These are phyloP conservation scores for Campylomormyrus numenius DNA, from an alignment of 2,113 vertebrate genomes.

Conservation along the genomic window DNA sequence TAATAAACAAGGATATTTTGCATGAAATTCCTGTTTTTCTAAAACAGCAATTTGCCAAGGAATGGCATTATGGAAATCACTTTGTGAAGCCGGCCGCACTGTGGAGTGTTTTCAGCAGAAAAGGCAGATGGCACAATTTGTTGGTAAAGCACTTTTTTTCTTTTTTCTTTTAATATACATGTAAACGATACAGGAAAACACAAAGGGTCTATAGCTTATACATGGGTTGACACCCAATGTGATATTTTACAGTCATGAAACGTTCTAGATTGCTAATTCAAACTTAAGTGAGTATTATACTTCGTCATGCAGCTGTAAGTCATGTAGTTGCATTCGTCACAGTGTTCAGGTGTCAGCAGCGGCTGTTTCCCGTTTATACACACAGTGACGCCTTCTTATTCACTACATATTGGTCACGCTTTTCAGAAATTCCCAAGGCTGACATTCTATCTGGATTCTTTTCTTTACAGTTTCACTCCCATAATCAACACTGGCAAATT, in stretches of 20 bases:
- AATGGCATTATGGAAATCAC: conserved; percentile 17
- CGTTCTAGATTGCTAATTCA: not conserved
- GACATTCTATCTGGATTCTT: not conserved
- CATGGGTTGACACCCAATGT: not conserved
- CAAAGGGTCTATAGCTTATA: not conserved
- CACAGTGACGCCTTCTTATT: not conserved
- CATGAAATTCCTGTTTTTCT: conserved; percentile 37
- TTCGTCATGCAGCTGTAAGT: not conserved
- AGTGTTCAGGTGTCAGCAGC: not conserved
- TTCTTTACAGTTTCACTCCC: not conserved
- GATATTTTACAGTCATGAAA: not conserved
- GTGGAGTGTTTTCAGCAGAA: conserved; percentile 8
- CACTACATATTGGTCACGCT: not conserved
- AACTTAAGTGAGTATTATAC: not conserved
- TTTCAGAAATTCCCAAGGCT: not conserved
- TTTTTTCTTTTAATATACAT: not conserved
- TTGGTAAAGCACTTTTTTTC: not conserved
- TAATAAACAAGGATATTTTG: conserved; percentile 51
- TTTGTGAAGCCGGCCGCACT: not conserved
- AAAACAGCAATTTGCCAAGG: conserved; percentile 25
- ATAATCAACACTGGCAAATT: not conserved
- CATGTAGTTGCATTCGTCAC: not conserved
- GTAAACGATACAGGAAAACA: not conserved
- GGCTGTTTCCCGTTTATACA: not conserved
- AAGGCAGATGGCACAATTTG: not conserved